Conservation (phyloP, 1,140 invertebrate genomes). For the Dendrolimus punctatus region DNA sequence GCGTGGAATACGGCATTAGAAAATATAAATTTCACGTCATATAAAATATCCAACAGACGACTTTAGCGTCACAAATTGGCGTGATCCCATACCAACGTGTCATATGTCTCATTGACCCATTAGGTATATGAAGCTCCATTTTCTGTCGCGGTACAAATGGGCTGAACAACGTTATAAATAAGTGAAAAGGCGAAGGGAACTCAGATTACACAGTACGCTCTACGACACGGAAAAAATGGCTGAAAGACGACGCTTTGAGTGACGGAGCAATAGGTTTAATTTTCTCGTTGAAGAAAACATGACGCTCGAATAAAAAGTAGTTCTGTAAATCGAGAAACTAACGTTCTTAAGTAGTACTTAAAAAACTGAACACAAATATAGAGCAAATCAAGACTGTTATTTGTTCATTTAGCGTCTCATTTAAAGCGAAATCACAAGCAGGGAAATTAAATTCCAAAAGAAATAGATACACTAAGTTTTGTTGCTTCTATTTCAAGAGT, state of each 20-base stretch:
- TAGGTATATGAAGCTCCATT: constrained; percentile 26
- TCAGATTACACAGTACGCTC: constrained; percentile 44
- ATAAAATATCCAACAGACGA: background rate
- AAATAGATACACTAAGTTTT: too few species aligned
- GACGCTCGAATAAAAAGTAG: constrained; percentile 19
- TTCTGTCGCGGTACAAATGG: constrained; percentile 40
- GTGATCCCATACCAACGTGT: constrained; percentile 19
- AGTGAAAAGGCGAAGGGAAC: constrained; percentile 28
- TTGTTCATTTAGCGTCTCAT: too few species aligned
- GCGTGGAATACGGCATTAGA: background rate
- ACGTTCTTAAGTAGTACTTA: background rate
- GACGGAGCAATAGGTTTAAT: constrained; percentile 59
- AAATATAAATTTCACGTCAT: background rate
- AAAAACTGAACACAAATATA: background rate
- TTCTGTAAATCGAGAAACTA: constrained; percentile 6
- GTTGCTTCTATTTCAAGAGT: background rate
- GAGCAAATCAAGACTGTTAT: background rate
- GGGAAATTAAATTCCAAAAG: constrained; percentile 1
- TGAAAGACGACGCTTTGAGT: constrained; percentile 52
- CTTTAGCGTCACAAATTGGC: constrained; percentile 2
- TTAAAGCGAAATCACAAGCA: too few species aligned
- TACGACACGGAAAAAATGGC: constrained; percentile 44
- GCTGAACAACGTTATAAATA: constrained; percentile 50
- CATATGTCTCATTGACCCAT: constrained; percentile 17
- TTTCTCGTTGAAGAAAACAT: constrained; percentile 42